A percentile compares a stretch with the other conserved stretches of the same genome.
Conservation (phyloP, 2,113 vertebrate genomes). For the Grus americana region DNA sequence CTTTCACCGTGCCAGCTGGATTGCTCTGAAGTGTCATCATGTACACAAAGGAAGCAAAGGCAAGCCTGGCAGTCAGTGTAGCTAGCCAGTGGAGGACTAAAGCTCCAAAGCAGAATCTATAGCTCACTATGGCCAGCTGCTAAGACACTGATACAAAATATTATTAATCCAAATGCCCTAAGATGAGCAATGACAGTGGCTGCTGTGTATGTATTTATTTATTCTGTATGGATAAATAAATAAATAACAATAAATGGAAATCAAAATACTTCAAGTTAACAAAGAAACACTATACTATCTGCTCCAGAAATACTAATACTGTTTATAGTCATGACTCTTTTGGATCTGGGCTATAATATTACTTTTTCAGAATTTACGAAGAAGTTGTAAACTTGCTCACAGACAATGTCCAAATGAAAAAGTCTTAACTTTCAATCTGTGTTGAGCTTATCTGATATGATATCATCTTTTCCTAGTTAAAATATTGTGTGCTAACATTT, state of each 20-base stretch:
- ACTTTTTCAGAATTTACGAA: neutral
- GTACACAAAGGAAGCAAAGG: neutral
- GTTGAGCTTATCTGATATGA: neutral
- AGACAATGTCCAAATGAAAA: neutral
- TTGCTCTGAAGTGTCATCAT: neutral
- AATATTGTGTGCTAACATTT: conserved; percentile 14
- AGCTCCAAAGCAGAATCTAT: neutral
- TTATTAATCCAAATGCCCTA: neutral
- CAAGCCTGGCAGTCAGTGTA: neutral
- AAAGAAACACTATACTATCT: neutral
- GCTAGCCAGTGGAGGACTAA: neutral
- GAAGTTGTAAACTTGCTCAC: neutral
- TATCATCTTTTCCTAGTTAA: neutral
- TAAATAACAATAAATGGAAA: neutral
- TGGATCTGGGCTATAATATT: neutral
- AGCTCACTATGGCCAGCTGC: neutral
- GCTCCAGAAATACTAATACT: neutral
- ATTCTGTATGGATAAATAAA: neutral
- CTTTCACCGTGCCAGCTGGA: neutral
- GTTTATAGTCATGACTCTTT: neutral
- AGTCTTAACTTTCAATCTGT: neutral
- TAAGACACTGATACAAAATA: neutral
- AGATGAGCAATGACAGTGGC: neutral
- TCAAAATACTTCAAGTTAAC: neutral
- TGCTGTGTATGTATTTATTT: neutral